phyloP scores from a whole-genome alignment of 2,888 invertebrate genomes.

The Odontomyia ornata region DNA sequence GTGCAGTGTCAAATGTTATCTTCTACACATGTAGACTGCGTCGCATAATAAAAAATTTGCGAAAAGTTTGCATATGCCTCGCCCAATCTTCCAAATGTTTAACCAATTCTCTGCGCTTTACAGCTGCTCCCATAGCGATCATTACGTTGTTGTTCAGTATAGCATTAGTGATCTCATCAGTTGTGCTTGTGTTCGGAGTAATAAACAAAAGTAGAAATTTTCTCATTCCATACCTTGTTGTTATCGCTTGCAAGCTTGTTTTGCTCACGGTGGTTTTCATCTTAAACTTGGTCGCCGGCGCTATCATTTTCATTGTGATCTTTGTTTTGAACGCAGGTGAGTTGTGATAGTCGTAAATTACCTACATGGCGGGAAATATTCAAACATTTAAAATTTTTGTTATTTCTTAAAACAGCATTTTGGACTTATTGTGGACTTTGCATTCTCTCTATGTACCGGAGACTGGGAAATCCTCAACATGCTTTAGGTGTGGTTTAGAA shows the following conservation, averaged over 20 bases:
- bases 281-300: constrained; percentile 2
- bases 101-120: too few relatives aligned
- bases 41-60: too few relatives aligned
- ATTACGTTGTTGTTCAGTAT: background rate
- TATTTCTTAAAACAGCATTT: background rate
- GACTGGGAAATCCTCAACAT: background rate
- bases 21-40: too few relatives aligned
- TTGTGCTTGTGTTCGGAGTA: background rate
- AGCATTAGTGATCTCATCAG: background rate
- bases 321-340: constrained; percentile 9
- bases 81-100: too few relatives aligned
- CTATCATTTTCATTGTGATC: background rate
- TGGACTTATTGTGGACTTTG: constrained; percentile 8
- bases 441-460: background rate
- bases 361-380: too few relatives aligned
- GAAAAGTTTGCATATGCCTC: too few relatives aligned
- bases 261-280: background rate
- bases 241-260: background rate
- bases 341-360: background rate
- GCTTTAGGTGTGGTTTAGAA: background rate
- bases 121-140: background rate
- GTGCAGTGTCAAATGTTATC: background rate
- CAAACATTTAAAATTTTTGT: background rate
- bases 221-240: background rate
- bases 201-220: background rate